Base-by-base conservation (phyloP, 2,888 invertebrate species). In the Drosophila sordidula region DNA sequence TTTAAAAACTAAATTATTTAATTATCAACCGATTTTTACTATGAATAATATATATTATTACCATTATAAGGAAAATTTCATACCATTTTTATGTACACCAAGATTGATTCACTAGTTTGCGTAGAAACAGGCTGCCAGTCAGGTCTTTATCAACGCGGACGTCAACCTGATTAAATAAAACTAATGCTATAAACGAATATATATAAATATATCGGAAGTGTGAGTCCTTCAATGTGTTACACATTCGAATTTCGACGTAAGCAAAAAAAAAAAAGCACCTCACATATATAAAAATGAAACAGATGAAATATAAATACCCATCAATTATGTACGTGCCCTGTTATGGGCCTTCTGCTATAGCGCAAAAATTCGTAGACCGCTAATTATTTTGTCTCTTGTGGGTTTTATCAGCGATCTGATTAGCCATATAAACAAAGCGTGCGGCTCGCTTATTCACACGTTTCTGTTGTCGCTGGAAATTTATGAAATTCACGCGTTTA, bases 381-480 rank as follows among this genome's bases (percentile, higher is more conserved):
- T 57, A 64, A 64, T 63, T 74, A 41, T 41, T 70, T 11, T 63
- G 22, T 32, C 41, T 51, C 6, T 52, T 26, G 44, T 14, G 39
- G 61, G 14, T 12, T 69, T 83, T 84, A 83, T 86, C 83, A 76
- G 45, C 64, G 49, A 83, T 70, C 80, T 78, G 83, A 84, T 83
- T 84, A 84, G 63, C 42, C 59, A 46, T 50, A 65, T 70, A 79
- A 75, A 58, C 66, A 64, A 82, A 69, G 76, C 73, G 80, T 83
- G 83, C 78, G 64, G 26, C 57, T 50, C 49, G 64, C 68, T 73
- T 70, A 76, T 83, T 83, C 87, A 78, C 83, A 84, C 83, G 87
- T 80, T 83, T 78, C 54, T 64, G 66, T 68, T 83, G 80, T 80
- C 86, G 69, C 56, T 63, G 34, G 45, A 55, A 75, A 79, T 69